Percentiles rank a stretch among this genome's conserved stretches.
Evolutionary conservation across 2,888 invertebrate species (phyloP).

Genomic region (Cryptosula pallasiana): DNA sequence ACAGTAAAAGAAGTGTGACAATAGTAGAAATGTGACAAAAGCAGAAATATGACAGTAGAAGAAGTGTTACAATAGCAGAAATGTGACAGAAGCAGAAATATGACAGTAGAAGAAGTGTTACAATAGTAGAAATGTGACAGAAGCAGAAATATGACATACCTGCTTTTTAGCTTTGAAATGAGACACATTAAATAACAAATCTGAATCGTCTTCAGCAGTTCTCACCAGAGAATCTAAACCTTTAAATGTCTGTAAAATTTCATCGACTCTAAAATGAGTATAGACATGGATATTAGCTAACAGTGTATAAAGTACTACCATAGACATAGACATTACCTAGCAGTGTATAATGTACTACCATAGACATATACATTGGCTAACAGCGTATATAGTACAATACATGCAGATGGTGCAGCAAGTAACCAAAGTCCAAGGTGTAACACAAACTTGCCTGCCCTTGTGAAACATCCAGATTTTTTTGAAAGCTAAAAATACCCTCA

Average conservation of each 20-base stretch:
- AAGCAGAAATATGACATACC: background rate
- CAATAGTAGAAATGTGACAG: background rate
- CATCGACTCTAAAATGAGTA: conserved; percentile 16
- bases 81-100: too few species aligned
- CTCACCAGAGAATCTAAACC: conserved; percentile 11
- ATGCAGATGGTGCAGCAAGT: background rate
- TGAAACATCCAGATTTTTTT: conserved; percentile 21
- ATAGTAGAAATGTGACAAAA: too few species aligned
- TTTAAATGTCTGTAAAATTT: conserved; percentile 17
- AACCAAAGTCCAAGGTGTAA: background rate
- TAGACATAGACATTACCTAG: too few species aligned
- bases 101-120: too few species aligned
- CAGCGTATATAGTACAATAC: background rate
- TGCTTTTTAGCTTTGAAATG: conserved; percentile 19
- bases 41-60: too few species aligned
- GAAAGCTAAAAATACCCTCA: conserved; percentile 14
- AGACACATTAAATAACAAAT: background rate
- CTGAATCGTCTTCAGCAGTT: background rate
- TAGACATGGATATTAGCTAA: too few species aligned
- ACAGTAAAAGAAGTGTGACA: too few species aligned
- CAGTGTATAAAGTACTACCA: too few species aligned
- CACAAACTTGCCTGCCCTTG: conserved; percentile 14
- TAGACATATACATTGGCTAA: too few species aligned
- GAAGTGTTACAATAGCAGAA: too few species aligned
- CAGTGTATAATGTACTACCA: too few species aligned